phyloP scores from a whole-genome alignment of 2,113 vertebrate species.

The Lonchura striata region DNA sequence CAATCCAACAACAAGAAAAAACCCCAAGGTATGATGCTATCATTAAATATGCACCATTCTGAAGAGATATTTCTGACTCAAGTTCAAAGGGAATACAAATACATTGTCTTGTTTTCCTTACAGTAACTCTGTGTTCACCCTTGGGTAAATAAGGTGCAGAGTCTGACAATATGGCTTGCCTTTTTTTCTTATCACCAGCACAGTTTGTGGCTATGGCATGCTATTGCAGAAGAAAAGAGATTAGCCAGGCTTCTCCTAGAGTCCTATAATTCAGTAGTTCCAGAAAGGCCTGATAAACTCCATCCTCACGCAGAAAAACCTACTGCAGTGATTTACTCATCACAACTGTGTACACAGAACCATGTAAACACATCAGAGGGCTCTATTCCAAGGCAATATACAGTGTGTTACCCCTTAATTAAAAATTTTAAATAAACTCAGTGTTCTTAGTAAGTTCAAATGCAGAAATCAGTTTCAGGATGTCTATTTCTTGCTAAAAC shows the following conservation, averaged over 20 bases:
- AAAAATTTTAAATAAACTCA: neutral
- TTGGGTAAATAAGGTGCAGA: neutral
- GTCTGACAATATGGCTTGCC: neutral
- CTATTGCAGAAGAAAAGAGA: neutral
- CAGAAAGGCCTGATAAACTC: neutral
- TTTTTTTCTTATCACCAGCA: neutral
- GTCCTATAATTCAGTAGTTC: neutral
- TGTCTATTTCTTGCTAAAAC: neutral
- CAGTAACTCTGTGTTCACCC: neutral
- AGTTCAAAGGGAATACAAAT: neutral
- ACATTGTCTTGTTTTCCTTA: neutral
- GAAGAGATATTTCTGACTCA: neutral
- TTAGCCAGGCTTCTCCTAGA: neutral
- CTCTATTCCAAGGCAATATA: neutral
- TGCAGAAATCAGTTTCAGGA: neutral
- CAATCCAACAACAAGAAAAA: neutral
- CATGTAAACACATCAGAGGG: neutral
- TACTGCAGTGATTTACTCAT: neutral
- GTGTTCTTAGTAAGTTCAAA: neutral
- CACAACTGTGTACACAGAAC: neutral
- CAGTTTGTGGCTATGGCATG: neutral
- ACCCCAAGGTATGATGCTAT: neutral
- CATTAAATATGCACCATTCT: neutral
- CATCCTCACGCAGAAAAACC: neutral
- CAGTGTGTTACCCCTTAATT: neutral